Percentiles rank a stretch among this genome's conserved stretches.
Conservation (phyloP, 2,113 vertebrate species). For the Stigmatopora nigra region DNA sequence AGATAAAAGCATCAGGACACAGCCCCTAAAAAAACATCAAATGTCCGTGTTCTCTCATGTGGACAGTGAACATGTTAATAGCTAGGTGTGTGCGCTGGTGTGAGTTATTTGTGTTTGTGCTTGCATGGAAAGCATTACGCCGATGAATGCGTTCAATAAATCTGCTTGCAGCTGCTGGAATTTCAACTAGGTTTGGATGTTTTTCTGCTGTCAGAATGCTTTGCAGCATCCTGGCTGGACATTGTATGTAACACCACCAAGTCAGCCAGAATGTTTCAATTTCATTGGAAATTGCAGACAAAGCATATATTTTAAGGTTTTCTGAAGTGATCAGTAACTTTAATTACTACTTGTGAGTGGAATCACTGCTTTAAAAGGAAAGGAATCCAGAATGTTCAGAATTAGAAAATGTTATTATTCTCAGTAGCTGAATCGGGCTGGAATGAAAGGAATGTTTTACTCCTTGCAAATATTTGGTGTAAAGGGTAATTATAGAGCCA, state of each 20-base stretch:
- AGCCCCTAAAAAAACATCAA: constrained; percentile 11
- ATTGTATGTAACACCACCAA: constrained; percentile 17
- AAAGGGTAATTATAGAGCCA: not conserved
- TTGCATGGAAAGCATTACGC: constrained; percentile 47
- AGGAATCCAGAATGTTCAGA: not conserved
- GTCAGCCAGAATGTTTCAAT: constrained; percentile 13
- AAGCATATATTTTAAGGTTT: constrained; percentile 13
- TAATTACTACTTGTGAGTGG: not conserved
- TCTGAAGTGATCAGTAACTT: not conserved
- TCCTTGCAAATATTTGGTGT: not conserved
- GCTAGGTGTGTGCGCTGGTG: constrained; percentile 10
- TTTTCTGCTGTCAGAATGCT: constrained; percentile 41
- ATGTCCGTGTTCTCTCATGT: constrained; percentile 20
- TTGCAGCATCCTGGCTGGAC: constrained; percentile 37
- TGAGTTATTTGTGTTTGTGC: not conserved
- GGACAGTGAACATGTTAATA: constrained; percentile 42
- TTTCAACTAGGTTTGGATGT: constrained; percentile 56
- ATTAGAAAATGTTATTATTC: not conserved
- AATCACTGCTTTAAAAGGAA: not conserved
- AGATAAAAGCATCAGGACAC: constrained; percentile 5
- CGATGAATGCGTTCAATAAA: constrained; percentile 52
- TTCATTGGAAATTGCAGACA: constrained; percentile 6
- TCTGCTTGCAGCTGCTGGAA: constrained; percentile 42
- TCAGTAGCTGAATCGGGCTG: not conserved
- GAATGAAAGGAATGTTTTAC: not conserved